Percentiles rank a stretch among this genome's conserved stretches.
phyloP scores from a whole-genome alignment of 2,113 vertebrate genomes.

The Apus apus region DNA sequence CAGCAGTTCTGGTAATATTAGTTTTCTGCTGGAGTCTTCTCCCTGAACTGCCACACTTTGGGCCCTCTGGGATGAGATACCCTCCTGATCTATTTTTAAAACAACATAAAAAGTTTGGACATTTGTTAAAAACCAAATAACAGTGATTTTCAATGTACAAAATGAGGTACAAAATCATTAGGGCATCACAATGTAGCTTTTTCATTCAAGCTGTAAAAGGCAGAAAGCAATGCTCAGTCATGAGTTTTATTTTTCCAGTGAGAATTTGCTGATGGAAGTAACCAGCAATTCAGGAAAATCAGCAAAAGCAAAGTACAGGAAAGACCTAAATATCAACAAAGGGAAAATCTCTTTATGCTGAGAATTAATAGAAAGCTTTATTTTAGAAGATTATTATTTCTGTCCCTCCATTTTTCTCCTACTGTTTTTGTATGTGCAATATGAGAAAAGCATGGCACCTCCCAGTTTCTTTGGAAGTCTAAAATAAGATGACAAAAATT shows the following conservation, averaged over 20 bases:
- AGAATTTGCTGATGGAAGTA: conserved; percentile 39
- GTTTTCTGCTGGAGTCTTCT: background rate
- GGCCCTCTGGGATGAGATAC: background rate
- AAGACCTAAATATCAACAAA: background rate
- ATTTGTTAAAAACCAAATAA: background rate
- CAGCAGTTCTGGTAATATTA: background rate
- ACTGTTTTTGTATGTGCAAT: background rate
- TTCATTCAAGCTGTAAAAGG: background rate
- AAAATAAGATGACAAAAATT: background rate
- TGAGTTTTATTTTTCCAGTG: conserved; percentile 24
- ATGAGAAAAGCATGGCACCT: background rate
- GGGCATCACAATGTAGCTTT: background rate
- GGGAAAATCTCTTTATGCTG: background rate
- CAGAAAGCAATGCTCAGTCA: background rate
- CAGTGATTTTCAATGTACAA: background rate
- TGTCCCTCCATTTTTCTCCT: background rate
- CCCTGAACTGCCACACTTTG: background rate
- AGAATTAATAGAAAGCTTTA: background rate
- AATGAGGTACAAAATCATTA: background rate
- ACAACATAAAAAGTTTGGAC: background rate
- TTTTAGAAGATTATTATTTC: background rate
- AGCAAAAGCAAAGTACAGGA: background rate
- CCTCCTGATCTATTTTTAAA: background rate
- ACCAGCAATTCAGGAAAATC: conserved; percentile 11
- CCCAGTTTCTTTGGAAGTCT: background rate